phyloP scores from a whole-genome alignment of 2,113 vertebrate species.

The Poeciliopsis retropinna region DNA sequence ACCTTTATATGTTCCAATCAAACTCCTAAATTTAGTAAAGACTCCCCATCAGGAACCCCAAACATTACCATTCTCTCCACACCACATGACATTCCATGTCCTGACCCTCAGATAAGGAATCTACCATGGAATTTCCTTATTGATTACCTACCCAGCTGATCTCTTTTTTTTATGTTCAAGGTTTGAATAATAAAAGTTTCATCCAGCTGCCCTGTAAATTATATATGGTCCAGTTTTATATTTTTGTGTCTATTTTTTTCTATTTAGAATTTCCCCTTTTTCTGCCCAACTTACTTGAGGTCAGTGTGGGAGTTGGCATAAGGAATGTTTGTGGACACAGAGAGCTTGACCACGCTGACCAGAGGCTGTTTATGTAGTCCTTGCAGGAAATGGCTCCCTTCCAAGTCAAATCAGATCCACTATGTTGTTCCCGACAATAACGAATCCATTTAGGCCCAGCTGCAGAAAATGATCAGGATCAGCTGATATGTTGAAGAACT shows the following conservation, averaged over 20 bases:
- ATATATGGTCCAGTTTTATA: constrained; percentile 4
- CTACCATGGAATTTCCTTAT: background rate
- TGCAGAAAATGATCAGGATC: constrained; percentile 40
- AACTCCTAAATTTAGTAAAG: background rate
- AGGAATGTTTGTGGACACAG: constrained; percentile 52
- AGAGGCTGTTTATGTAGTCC: constrained; percentile 54
- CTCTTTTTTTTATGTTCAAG: constrained; percentile 1
- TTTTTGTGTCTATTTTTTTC: constrained; percentile 31
- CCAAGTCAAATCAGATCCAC: constrained; percentile 49
- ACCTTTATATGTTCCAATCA: background rate
- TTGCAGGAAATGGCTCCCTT: constrained; percentile 72
- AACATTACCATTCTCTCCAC: background rate
- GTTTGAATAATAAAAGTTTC: background rate
- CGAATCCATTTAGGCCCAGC: constrained; percentile 41
- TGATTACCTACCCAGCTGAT: background rate
- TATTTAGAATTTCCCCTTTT: constrained; percentile 43
- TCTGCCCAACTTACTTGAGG: constrained; percentile 42
- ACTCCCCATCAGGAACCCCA: background rate
- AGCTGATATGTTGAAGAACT: constrained; percentile 20
- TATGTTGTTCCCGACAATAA: constrained; percentile 25
- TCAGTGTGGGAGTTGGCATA: constrained; percentile 57
- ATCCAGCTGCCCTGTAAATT: constrained; percentile 6
- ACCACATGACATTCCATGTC: background rate
- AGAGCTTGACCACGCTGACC: constrained; percentile 50
- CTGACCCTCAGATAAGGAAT: background rate